Conservation (phyloP, 2,888 invertebrate genomes). For the Aproaerema taeniolella region DNA sequence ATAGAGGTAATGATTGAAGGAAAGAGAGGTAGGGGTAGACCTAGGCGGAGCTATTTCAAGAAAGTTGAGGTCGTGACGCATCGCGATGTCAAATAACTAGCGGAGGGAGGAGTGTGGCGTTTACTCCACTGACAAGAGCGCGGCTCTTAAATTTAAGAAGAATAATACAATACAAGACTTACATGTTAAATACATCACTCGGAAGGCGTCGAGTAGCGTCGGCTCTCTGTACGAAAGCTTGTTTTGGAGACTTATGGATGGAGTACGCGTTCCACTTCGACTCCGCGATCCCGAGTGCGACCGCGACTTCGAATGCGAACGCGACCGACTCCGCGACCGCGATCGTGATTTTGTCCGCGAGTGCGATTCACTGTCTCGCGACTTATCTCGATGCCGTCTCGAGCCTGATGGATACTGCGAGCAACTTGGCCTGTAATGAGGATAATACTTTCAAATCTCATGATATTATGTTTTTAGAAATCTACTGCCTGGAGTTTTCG, state of each 20-base stretch:
- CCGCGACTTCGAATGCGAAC: conserved; percentile 34
- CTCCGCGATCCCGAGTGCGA: conserved; percentile 32
- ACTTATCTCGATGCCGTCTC: conserved; percentile 29
- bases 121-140: too few species aligned
- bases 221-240: conserved; percentile 45
- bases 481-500: too few species aligned
- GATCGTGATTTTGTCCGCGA: conserved; percentile 32
- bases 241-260: conserved; percentile 32
- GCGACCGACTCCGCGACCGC: conserved; percentile 23
- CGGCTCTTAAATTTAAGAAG: too few species aligned
- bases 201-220: conserved; percentile 57
- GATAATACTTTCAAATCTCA: too few species aligned
- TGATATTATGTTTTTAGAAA: too few species aligned
- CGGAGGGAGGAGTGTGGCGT: too few species aligned
- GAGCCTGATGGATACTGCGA: too few species aligned
- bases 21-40: too few species aligned
- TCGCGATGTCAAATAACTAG: too few species aligned
- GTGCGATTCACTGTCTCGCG: conserved; percentile 25
- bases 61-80: too few species aligned
- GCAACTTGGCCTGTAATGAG: conserved; percentile 36
- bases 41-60: too few species aligned
- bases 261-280: conserved; percentile 21
- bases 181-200: conserved; percentile 61
- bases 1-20: too few species aligned
- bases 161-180: conserved; percentile 27